Evolutionary conservation across 2,888 invertebrate species (phyloP).

Genomic region (Notodonta dromedarius): DNA sequence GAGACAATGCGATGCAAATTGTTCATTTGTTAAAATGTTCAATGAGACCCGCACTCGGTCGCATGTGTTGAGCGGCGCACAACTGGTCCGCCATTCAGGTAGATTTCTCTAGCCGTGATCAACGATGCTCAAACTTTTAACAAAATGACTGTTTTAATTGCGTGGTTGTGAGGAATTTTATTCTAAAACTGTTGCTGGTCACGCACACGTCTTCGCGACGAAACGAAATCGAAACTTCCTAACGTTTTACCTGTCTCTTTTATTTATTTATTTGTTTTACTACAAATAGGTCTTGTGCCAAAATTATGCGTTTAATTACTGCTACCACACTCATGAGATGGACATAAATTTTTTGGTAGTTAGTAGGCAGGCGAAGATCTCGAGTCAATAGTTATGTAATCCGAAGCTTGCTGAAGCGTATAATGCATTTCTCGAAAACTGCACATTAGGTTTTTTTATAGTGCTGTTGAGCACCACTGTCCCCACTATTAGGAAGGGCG

Average conservation of each 20-base stretch:
- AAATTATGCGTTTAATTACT: no score
- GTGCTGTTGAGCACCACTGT: conserved; percentile 38
- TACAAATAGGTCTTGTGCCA: no score
- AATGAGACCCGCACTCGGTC: conserved; percentile 16
- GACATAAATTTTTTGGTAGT: no score
- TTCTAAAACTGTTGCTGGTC: background rate
- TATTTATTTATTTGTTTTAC: background rate
- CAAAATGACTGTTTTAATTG: background rate
- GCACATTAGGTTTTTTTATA: background rate
- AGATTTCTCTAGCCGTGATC: conserved; percentile 30
- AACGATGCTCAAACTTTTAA: conserved; percentile 32
- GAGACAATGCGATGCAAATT: conserved; percentile 9
- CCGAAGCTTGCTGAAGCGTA: no score
- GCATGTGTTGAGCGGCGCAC: conserved; percentile 15
- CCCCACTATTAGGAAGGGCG: conserved; percentile 30
- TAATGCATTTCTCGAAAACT: no score
- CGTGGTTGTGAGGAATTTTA: background rate
- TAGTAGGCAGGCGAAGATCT: no score
- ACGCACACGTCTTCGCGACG: conserved; percentile 3
- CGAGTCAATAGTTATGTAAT: no score
- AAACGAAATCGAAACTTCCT: background rate
- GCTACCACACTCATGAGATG: no score
- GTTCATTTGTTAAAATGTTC: conserved; percentile 16
- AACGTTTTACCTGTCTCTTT: background rate
- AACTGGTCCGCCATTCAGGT: conserved; percentile 34